A percentile compares a stretch with the other conserved stretches of the same genome.
phyloP scores from a whole-genome alignment of 2,797 vertebrate genomes.

The Adelosebastes latens region DNA sequence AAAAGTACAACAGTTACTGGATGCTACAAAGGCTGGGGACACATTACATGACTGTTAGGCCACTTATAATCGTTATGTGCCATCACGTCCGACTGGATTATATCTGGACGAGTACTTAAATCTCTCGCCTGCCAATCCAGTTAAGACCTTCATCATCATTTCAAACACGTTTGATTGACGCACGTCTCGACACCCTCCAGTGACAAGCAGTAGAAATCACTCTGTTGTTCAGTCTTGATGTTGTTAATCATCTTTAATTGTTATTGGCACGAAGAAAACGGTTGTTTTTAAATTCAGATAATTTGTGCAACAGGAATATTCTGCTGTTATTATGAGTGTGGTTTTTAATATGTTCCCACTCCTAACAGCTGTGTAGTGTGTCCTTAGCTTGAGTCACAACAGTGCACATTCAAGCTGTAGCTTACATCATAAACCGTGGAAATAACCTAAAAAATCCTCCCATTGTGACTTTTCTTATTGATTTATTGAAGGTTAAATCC shows the following conservation, averaged over 20 bases:
- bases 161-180: constrained; percentile 39
- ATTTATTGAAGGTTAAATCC: not conserved
- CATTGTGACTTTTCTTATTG: not conserved
- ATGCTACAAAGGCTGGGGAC: not conserved
- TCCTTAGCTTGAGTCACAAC: not conserved
- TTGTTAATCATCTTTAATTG: constrained; percentile 1
- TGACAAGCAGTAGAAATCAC: constrained; percentile 2
- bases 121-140: constrained; percentile 28
- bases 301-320: not conserved
- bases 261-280: not conserved
- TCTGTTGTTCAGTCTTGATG: not conserved
- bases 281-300: not conserved
- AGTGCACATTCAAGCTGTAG: not conserved
- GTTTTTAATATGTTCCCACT: not conserved
- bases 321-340: not conserved
- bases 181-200: not conserved
- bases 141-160: constrained; percentile 21
- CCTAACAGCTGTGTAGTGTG: constrained; percentile 15
- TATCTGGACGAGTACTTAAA: constrained; percentile 8
- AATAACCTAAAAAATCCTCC: not conserved
- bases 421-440: not conserved
- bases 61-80: constrained; percentile 14
- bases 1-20: not conserved
- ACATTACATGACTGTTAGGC: constrained; percentile 30
- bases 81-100: constrained; percentile 23